These are phyloP conservation scores for Desoria tigrina DNA, from an alignment of 2,888 invertebrate species.

Conservation along the genomic window DNA sequence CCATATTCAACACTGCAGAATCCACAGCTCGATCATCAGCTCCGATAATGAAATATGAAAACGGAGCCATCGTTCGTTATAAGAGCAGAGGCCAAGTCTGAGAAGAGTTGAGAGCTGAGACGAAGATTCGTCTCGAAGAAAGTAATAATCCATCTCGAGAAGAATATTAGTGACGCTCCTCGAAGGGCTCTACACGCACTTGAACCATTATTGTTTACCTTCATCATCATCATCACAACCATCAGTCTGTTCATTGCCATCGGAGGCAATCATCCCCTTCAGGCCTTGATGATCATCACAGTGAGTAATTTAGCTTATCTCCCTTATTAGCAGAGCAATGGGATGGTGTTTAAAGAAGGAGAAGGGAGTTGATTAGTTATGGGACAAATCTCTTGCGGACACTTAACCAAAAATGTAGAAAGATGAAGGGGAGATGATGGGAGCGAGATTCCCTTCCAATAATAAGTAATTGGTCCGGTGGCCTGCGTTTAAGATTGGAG, in stretches of 20 bases:
- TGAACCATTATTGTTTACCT: slow-evolving; percentile 44
- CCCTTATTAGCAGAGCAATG: slow-evolving; percentile 27
- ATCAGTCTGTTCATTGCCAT: slow-evolving; percentile 1
- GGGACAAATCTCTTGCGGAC: slow-evolving; percentile 49
- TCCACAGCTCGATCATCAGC: not conserved
- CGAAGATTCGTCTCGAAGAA: not conserved
- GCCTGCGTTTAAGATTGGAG: too few species aligned
- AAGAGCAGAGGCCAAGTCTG: not conserved
- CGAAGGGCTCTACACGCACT: slow-evolving; percentile 29
- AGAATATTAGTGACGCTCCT: not conserved
- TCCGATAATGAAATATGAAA: slow-evolving; percentile 22
- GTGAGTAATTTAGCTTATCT: slow-evolving; percentile 24
- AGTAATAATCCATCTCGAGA: slow-evolving; percentile 4
- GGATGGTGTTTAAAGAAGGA: slow-evolving; percentile 9
- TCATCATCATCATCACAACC: slow-evolving; percentile 33
- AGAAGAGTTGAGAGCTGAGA: too few species aligned
- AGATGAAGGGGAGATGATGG: slow-evolving; percentile 19
- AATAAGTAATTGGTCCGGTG: slow-evolving; percentile 1
- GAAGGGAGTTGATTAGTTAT: slow-evolving; percentile 46
- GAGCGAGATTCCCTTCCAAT: not conserved
- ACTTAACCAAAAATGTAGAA: slow-evolving; percentile 31
- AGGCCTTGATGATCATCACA: slow-evolving; percentile 11
- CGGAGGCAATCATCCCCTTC: not conserved
- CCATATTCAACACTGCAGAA: too few species aligned
- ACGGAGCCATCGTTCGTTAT: not conserved